Base-by-base conservation (phyloP, 2,888 invertebrate species). In the Pachydiplax longipennis region DNA sequence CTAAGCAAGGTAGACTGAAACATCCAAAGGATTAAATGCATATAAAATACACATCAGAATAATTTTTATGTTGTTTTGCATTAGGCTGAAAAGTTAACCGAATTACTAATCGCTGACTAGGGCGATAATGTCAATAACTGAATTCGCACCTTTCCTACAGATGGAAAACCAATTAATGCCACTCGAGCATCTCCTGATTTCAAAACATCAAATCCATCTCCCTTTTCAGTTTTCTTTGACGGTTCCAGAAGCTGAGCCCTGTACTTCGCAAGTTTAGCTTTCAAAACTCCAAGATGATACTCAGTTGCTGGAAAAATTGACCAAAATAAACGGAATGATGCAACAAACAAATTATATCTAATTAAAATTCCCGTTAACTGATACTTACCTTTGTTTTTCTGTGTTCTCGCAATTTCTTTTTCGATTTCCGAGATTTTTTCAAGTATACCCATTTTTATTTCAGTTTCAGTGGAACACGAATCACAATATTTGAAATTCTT, bases 371-470 rank as follows among this genome's bases (percentile, higher is more conserved):
- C 35, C 6, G 6, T 6, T 31, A 35, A 37, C n/a, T 61, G 6
- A 18, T 61, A 61, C 15, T 25, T 94, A 99, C 99, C 99, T 97
- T 99, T 99, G 95, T 99, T 99, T 94, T 99, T 99, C 94, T 99
- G 99, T 31, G 99, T 99, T 92, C 99, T 96, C 25, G 98, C 98
- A 92, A 99, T 99, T 96, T 99, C 99, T 93, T 97, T 97, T 94
- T 99, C 99, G 92, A 99, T 99, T 95, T 99, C 99, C 8, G 98
- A 97, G 94, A 99, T 99, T 96, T 99, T 99, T 93, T 99, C 99
- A 92, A 99, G 95, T 94, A 99, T 99, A 93, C 99, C 99, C 99
- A 99, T 99, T 91, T 92, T 93, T 44, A 18, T 58, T 0, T 35
- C 12, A 37, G 22, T 37, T 61, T 31, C 22, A 22, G 10, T 10